phyloP scores from a whole-genome alignment of 2,797 vertebrate genomes.

The Clarias laeviceps region DNA sequence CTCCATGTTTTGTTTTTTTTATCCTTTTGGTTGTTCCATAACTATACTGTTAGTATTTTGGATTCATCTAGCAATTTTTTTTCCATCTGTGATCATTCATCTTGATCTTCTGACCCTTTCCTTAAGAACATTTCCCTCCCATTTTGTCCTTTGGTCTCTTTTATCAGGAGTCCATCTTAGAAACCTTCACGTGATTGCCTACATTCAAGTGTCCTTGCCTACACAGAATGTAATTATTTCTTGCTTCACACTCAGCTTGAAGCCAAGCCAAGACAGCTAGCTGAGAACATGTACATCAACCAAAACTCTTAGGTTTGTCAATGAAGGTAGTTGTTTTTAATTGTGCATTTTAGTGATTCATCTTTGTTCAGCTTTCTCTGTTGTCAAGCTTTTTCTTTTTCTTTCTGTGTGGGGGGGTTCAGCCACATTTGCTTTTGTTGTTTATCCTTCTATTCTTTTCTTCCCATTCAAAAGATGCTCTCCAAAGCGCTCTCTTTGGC shows the following conservation, averaged over 20 bases:
- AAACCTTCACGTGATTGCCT: not conserved
- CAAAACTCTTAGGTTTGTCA: not conserved
- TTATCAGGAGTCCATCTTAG: not conserved
- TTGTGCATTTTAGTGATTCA: not conserved
- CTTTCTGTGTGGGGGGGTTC: not conserved
- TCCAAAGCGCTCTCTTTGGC: not conserved
- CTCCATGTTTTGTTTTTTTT: too few species aligned
- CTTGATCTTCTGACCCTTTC: not conserved
- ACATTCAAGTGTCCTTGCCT: not conserved
- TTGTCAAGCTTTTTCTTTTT: not conserved
- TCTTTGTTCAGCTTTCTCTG: not conserved
- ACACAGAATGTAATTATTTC: conserved; percentile 10
- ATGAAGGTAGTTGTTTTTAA: not conserved
- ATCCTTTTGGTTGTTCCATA: not conserved
- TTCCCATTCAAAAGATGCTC: not conserved
- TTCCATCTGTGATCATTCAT: not conserved
- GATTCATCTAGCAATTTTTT: not conserved
- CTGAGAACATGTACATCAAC: not conserved
- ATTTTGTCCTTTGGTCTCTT: conserved; percentile 1
- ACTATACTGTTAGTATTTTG: not conserved
- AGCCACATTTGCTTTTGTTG: not conserved
- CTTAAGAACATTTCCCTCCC: not conserved
- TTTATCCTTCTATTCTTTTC: not conserved
- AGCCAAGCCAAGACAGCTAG: not conserved
- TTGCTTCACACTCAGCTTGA: not conserved